Evolutionary conservation across 2,888 invertebrate genomes (phyloP).

Genomic region (Herminia tarsipennalis): DNA sequence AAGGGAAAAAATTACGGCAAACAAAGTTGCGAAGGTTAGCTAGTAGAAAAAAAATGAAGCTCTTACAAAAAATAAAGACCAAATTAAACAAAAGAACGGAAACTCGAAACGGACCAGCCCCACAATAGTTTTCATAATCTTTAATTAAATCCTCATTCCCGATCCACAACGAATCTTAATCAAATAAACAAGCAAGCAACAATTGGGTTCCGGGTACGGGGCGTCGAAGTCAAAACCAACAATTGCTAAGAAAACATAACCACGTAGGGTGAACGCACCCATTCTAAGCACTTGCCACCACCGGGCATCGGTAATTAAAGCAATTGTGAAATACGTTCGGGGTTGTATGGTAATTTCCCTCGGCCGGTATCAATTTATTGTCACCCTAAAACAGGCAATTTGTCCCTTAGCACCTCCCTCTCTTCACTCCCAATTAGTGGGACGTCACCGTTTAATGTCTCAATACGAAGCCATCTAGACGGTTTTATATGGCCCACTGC

Average conservation of each 20-base stretch:
- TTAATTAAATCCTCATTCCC: conserved; percentile 17
- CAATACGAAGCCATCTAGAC: conserved; percentile 56
- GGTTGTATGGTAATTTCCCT: conserved; percentile 77
- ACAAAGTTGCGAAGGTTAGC: too few species aligned
- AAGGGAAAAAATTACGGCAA: too few species aligned
- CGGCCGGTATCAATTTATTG: conserved; percentile 81
- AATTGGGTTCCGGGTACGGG: conserved; percentile 24
- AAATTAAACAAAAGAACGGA: too few species aligned
- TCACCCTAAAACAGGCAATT: conserved; percentile 80
- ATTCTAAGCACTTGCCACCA: conserved; percentile 63
- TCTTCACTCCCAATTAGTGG: conserved; percentile 74
- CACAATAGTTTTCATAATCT: neutral
- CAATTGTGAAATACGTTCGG: conserved; percentile 76
- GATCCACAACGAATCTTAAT: conserved; percentile 23
- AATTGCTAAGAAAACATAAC: conserved; percentile 51
- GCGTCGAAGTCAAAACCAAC: conserved; percentile 24
- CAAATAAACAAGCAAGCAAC: conserved; percentile 35
- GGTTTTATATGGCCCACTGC: conserved; percentile 38
- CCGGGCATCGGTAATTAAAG: conserved; percentile 71
- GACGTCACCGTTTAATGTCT: conserved; percentile 70
- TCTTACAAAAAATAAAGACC: too few species aligned
- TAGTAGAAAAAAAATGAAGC: too few species aligned
- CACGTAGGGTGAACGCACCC: conserved; percentile 49
- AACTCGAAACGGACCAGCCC: neutral
- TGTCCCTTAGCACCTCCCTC: conserved; percentile 67